These are phyloP conservation scores for Spheniscus mendiculus DNA, from an alignment of 2,113 vertebrate genomes.

Conservation along the genomic window DNA sequence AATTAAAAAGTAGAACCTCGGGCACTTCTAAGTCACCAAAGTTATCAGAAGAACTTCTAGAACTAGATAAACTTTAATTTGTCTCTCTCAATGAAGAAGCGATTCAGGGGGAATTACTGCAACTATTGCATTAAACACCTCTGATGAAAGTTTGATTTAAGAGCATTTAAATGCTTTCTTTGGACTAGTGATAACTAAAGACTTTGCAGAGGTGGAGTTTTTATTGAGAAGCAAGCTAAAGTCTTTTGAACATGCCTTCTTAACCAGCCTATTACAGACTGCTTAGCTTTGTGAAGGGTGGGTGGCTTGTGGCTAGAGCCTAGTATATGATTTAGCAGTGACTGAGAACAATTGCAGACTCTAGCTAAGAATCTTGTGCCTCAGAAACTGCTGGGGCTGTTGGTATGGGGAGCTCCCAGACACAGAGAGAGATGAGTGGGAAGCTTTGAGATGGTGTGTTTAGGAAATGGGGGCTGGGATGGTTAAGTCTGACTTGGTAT, in stretches of 20 bases:
- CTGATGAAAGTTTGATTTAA: background rate
- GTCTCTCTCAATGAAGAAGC: background rate
- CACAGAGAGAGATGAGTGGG: too few relatives aligned
- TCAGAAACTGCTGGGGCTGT: background rate
- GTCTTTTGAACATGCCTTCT: background rate
- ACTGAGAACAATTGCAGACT: background rate
- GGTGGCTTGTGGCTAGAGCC: background rate
- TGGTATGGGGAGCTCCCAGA: background rate
- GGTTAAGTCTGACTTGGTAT: background rate
- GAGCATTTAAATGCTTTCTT: background rate
- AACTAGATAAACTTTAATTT: background rate
- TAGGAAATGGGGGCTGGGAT: background rate
- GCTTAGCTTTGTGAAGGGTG: background rate
- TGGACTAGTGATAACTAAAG: background rate
- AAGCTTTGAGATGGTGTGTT: background rate
- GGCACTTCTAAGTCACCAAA: background rate
- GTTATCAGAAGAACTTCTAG: background rate
- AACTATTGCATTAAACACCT: background rate
- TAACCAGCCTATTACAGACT: background rate
- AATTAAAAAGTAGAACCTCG: background rate
- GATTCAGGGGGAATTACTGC: background rate
- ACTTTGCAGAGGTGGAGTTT: background rate
- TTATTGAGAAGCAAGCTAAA: background rate
- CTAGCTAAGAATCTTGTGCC: background rate
- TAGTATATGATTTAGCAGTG: background rate